Evolutionary conservation across 1,140 invertebrate genomes (phyloP), one percentile per base, ranked within the genome.

Genomic region (Halesus radiatus): DNA sequence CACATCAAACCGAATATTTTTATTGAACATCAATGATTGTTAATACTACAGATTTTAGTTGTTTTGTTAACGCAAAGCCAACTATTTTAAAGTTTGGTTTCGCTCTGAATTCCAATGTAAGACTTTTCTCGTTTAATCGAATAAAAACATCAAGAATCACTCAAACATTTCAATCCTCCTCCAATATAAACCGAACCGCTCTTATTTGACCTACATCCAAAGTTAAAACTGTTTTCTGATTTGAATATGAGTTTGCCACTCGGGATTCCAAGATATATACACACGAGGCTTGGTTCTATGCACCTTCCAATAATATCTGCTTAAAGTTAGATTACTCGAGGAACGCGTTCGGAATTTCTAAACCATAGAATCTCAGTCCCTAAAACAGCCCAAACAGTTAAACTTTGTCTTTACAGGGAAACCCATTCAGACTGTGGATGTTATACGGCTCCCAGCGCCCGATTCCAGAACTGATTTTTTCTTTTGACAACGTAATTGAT

Each of bases 261-360:
- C 26, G 62, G 29, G 62, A 66, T 66, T 16, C 23, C 62, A 29
- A n/a, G 62, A 66, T 29, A 60, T 66, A 32, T 26, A 32, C 62
- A 29, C 60, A 15, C 26, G 32, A 10, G 62, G 32, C 13, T 26
- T n/a, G 23, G 22, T 32, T 66, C 62, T 66, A 2, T 32, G 72
- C 80, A 81, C 75, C 80, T 81, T 76, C 66, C 74, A 77, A 81
- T 77, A 81, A 78, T 81, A 78, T 81, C 74, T 72, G 60, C 75
- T 81, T 78, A 77, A 81, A 81, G 62, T 81, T 81, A 81, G 80
- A 81, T 81, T 81, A 81, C 80, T 78, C 53, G 15, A 52, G 64
- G 73, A 29, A 73, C 80, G 80, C 62, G 80, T 26, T 37, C 23
- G 20, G 80, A 77, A 81, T 81, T 32, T 56, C 75, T 23, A 58